phyloP scores from a whole-genome alignment of 1,140 invertebrate species.

The Diorhabda elongata region DNA sequence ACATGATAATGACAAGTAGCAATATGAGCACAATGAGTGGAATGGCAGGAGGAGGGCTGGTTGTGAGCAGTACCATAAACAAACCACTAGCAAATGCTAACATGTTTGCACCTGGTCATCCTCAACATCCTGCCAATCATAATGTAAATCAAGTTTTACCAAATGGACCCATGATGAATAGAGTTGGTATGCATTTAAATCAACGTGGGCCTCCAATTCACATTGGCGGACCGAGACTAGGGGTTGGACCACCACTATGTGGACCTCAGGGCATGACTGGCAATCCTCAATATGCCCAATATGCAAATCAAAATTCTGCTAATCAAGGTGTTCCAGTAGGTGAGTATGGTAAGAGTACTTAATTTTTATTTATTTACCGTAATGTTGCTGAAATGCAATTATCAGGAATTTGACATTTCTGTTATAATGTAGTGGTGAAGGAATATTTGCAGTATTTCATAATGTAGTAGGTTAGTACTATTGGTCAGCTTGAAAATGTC shows the following conservation, averaged over 20 bases:
- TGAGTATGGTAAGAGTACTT: constrained; percentile 18
- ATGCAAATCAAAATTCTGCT: constrained; percentile 49
- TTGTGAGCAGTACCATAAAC: constrained; percentile 66
- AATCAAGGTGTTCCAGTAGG: constrained; percentile 46
- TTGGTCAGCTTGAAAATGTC: too few relatives aligned
- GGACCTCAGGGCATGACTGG: constrained; percentile 44
- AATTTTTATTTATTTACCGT: not conserved
- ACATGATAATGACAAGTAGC: constrained; percentile 68
- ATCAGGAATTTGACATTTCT: too few relatives aligned
- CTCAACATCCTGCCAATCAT: constrained; percentile 46
- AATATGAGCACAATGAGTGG: constrained; percentile 61
- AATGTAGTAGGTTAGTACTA: too few relatives aligned
- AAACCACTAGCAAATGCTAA: constrained; percentile 55
- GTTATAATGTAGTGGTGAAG: too few relatives aligned
- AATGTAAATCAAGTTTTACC: constrained; percentile 56
- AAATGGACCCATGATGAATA: constrained; percentile 66
- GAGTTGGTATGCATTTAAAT: constrained; percentile 55
- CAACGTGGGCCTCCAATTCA: constrained; percentile 42
- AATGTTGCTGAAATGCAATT: too few relatives aligned
- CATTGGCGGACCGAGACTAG: constrained; percentile 52
- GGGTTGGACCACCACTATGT: constrained; percentile 43
- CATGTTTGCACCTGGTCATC: constrained; percentile 45
- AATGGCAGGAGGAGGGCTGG: constrained; percentile 58
- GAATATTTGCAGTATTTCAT: too few relatives aligned
- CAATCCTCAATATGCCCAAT: constrained; percentile 52